Evolutionary conservation across 2,113 vertebrate species (phyloP).

Genomic region (Oncorhynchus keta): DNA sequence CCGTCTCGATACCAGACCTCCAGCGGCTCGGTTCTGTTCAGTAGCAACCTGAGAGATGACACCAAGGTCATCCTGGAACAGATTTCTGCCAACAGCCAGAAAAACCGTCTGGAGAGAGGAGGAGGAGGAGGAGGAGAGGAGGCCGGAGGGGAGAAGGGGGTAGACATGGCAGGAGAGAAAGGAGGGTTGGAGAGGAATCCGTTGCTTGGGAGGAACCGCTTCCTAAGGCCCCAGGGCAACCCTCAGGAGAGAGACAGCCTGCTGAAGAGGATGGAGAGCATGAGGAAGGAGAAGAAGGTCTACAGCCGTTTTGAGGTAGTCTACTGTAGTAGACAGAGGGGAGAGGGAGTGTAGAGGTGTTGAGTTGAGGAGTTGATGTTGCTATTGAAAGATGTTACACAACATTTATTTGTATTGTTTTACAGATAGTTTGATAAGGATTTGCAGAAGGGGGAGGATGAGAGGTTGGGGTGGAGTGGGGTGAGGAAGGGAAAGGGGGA

Average conservation of each 20-base stretch:
- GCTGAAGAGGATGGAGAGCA: conserved; percentile 93
- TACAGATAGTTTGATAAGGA: no score
- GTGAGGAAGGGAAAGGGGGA: no score
- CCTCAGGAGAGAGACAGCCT: conserved; percentile 86
- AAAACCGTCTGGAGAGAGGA: conserved; percentile 76
- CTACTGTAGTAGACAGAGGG: conserved; percentile 68
- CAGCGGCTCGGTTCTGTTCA: conserved; percentile 85
- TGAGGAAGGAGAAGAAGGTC: conserved; percentile 95
- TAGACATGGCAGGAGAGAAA: conserved; percentile 55
- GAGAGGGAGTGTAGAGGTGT: no score
- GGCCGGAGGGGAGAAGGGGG: conserved; percentile 41
- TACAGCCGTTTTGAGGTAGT: conserved; percentile 98
- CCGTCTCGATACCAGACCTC: conserved; percentile 75
- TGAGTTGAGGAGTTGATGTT: no score
- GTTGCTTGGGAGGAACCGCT: conserved; percentile 73
- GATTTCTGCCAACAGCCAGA: conserved; percentile 95
- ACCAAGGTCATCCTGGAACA: conserved; percentile 97
- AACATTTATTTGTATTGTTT: no score
- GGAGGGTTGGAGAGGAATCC: conserved; percentile 68
- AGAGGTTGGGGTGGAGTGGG: no score
- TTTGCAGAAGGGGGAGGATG: no score
- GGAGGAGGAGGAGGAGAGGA: conserved; percentile 55
- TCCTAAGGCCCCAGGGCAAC: conserved; percentile 70
- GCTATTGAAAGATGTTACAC: no score
- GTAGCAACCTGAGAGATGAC: conserved; percentile 94